Base-by-base conservation (phyloP, 2,113 vertebrate genomes). In the Narcine bancroftii region DNA sequence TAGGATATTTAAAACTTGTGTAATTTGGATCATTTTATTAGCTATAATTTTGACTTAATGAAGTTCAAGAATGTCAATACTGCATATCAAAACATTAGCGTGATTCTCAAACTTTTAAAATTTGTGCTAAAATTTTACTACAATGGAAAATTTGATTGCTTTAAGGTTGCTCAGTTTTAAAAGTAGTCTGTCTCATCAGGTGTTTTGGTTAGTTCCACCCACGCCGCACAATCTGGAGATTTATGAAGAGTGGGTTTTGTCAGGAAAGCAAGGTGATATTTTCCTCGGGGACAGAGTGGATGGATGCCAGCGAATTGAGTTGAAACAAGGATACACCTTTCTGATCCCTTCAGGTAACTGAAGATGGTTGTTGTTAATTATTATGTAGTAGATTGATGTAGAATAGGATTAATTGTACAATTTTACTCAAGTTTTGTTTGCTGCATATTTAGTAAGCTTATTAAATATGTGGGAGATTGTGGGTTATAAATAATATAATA, bases 171-270 rank as follows among this genome's bases (percentile, higher is more conserved):
- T 56, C 6, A 6, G 81, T 60, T 87, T 87, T 60, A 36, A n/a
- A 87, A 87, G 81, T 15, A 87, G 81, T 87, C 81, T 87, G 53
- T 87, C 72, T 66, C 42, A 29, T 72, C 94, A 99, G 98, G 97
- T 99, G 92, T 99, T 99, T 93, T 99, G 98, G 98, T 96, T 99
- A 93, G 98, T 99, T 93, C 98, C 98, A 1, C 98, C 98, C 21
- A 99, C 97, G 92, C 94, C 96, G 93, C 96, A 97, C 94, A 99
- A 99, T 94, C 96, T 99, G 92, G 96, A 97, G 36, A 96, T 99
- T 92, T 99, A 99, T n/a, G 98, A 99, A 94, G 97, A 99, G 95
- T 99, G 98, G 98, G 98, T 99, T 92, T 95, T 99, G 92, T 99
- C 98, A 24, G 98, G 98, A 93, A 99, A 99, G 92, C 98, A 99